Percentiles rank a stretch among this genome's conserved stretches.
Evolutionary conservation across 92 coral and sea anemone species (phyloP).

Genomic region (Meandrina meandrites): DNA sequence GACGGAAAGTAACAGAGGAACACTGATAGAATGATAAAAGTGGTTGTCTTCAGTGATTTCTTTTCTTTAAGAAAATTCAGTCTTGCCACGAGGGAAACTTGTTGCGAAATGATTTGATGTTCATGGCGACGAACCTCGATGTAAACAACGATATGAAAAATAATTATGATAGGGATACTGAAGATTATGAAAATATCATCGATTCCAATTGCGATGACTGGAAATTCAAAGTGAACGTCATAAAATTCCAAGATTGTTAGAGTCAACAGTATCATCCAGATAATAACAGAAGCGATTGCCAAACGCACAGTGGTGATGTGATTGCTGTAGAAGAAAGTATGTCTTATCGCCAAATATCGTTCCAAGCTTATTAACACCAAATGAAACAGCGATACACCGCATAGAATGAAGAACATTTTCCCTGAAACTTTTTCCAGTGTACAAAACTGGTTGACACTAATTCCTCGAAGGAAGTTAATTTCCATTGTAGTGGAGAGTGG

Average conservation of each 20-base stretch:
- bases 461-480: neutral
- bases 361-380: slow-evolving; percentile 4
- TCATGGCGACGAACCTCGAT: neutral
- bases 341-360: slow-evolving; percentile 9
- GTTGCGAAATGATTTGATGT: neutral
- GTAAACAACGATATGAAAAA: neutral
- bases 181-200: neutral
- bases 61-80: neutral
- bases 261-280: neutral
- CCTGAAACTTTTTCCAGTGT: neutral
- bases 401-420: neutral
- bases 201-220: neutral
- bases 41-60: neutral
- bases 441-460: neutral
- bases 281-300: neutral
- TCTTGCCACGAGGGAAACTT: neutral
- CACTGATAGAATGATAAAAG: neutral
- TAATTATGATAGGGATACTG: neutral
- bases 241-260: neutral
- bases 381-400: neutral
- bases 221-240: too few species aligned
- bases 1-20: neutral
- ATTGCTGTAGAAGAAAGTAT: neutral
- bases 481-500: neutral
- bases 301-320: neutral